Percentiles rank a stretch among this genome's conserved stretches.
Conservation (phyloP, 1,140 invertebrate species). For the Zaprionus gabonicus region DNA sequence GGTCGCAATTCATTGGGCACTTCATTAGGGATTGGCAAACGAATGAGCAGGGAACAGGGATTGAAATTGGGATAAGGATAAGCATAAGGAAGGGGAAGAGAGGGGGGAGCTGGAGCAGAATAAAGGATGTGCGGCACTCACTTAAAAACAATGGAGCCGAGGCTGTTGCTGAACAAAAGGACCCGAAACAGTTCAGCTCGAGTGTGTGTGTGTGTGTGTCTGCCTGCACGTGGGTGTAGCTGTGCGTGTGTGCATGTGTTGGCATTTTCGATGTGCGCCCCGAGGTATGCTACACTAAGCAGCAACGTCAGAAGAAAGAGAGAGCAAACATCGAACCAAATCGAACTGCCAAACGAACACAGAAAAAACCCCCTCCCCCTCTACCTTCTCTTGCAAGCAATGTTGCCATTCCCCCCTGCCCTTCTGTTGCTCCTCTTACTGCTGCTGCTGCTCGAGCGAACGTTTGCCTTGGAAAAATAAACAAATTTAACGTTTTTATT, state of each 20-base stretch:
- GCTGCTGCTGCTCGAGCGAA: not conserved
- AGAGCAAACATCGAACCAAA: conserved; percentile 48
- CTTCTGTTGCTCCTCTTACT: not conserved
- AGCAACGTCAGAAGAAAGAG: conserved; percentile 1
- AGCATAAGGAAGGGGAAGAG: not conserved
- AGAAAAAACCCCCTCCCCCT: not conserved
- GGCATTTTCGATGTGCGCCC: conserved; percentile 54
- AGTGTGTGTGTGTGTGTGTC: conserved; percentile 11
- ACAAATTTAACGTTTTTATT: conserved; percentile 83
- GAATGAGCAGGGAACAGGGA: not conserved
- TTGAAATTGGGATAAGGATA: not conserved
- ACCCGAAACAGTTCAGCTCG: conserved; percentile 10
- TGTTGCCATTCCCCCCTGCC: not conserved
- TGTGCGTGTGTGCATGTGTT: conserved; percentile 27
- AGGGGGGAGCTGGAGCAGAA: not conserved
- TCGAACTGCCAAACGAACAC: conserved; percentile 47
- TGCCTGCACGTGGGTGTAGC: conserved; percentile 1
- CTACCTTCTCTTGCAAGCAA: no score
- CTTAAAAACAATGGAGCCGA: conserved; percentile 79
- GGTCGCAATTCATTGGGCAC: conserved; percentile 79
- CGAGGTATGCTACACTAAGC: conserved; percentile 66
- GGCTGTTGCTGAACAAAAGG: conserved; percentile 64
- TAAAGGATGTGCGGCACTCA: conserved; percentile 72
- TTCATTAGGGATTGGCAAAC: conserved; percentile 75
- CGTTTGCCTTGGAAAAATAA: conserved; percentile 68